Conservation (phyloP, 1,140 invertebrate species). For the Drosophila melanica region DNA sequence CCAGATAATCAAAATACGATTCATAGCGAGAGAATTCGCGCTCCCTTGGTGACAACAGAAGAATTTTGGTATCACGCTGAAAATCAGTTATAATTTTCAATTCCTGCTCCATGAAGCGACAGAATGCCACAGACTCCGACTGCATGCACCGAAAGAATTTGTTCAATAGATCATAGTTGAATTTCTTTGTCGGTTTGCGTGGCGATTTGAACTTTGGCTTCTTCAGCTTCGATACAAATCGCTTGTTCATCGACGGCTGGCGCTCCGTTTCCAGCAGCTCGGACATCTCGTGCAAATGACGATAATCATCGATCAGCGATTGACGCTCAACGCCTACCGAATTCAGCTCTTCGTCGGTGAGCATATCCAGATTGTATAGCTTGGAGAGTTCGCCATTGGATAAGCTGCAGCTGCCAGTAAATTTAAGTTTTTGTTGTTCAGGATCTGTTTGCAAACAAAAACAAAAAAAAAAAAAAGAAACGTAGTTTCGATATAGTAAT, state of each 20-base stretch:
- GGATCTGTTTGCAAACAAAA: background rate
- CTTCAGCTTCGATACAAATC: constrained; percentile 19
- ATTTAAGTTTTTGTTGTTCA: constrained; percentile 37
- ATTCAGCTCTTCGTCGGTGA: constrained; percentile 46
- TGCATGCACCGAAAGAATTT: constrained; percentile 39
- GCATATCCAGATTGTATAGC: constrained; percentile 39
- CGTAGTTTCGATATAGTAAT: too few relatives aligned
- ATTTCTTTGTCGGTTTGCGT: constrained; percentile 8
- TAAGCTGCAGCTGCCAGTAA: constrained; percentile 44
- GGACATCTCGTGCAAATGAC: constrained; percentile 54
- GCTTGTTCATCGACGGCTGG: background rate
- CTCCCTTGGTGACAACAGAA: constrained; percentile 18
- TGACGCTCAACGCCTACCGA: constrained; percentile 34
- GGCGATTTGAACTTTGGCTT: constrained; percentile 32
- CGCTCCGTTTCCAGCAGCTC: background rate
- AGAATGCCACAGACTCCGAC: constrained; percentile 20
- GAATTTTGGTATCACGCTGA: constrained; percentile 12
- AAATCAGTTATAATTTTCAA: constrained; percentile 40
- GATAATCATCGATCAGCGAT: constrained; percentile 60
- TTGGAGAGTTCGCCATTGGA: constrained; percentile 27
- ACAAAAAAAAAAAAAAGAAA: too few relatives aligned
- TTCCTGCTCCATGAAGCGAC: constrained; percentile 34
- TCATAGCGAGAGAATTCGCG: constrained; percentile 41
- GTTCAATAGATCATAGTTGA: constrained; percentile 26
- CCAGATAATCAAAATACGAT: constrained; percentile 52